Evolutionary conservation across 2,888 invertebrate species (phyloP), one percentile per base, ranked within the genome.

Genomic region (Leucoptera coffeella): DNA sequence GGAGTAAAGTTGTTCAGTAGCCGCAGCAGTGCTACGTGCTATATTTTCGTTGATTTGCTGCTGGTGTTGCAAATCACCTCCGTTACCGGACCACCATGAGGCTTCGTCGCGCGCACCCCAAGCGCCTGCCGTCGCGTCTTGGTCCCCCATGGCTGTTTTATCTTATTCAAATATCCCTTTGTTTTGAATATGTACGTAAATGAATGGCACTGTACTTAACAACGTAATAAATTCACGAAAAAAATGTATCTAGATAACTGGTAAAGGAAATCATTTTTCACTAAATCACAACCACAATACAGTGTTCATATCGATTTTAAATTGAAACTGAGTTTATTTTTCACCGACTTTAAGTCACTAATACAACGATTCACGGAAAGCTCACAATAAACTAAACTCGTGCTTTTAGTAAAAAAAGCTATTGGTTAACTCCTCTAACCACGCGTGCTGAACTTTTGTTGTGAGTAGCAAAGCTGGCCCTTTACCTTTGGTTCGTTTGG

Each of bases 1-100:
- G 35, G 82, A 81, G 55, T 86, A 87, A 41, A 86, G 73, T 59
- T 86, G 86, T 50, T 85, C 85, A 45, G 72, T 65, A 35, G 73
- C 47, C 29, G 62, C 50, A 13, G 64, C 60, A 31, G 64, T 62
- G 34, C 61, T 65, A 35, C 62, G 51, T 21, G 67, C 64, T 25
- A 65, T 60, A 32, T 67, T 65, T 34, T 71, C 69, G 48, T 62
- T 61, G 40, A 65, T 39, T 50, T 67, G 67, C 52, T 64, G 65
- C 53, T 62, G 65, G 45, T 67, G 59, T 26, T 30, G 31, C 27
- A 67, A 67, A 38, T 64, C 46, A 51, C 64, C 67, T 50, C 60
- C 60, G 50, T 64, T 59, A 51, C 55, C 50, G 44, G 56, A 56
- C 47, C 64, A 57, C 69, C 69, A 71, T 57, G 72, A 64, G 64